Percentiles rank a stretch among this genome's conserved stretches.
phyloP scores from a whole-genome alignment of 2,888 invertebrate genomes.

The Limnephilus lunatus region DNA sequence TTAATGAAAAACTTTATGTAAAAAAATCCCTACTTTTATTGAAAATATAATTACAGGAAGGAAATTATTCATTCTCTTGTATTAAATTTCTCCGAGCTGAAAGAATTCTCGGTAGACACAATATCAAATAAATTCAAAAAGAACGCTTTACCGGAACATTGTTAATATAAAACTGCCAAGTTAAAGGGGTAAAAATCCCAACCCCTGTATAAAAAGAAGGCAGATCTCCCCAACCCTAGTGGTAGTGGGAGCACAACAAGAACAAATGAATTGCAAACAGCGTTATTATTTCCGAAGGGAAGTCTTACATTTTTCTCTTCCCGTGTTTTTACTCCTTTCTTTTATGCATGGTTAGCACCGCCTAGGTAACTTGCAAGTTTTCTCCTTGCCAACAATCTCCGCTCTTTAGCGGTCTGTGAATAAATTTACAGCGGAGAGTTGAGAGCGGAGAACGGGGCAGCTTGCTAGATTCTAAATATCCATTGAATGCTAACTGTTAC shows the following conservation, averaged over 20 bases:
- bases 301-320: slow-evolving; percentile 78
- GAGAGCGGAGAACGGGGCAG: slow-evolving; percentile 73
- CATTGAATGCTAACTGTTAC: slow-evolving; percentile 52
- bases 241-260: slow-evolving; percentile 55
- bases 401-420: slow-evolving; percentile 67
- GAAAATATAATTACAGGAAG: slow-evolving; percentile 55
- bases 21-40: slow-evolving; percentile 38
- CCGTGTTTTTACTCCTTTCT: slow-evolving; percentile 76
- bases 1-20: background rate
- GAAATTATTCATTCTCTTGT: slow-evolving; percentile 58
- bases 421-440: slow-evolving; percentile 74
- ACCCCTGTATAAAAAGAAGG: slow-evolving; percentile 59
- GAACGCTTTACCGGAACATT: slow-evolving; percentile 63
- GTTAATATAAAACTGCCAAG: slow-evolving; percentile 64
- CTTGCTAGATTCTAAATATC: slow-evolving; percentile 54
- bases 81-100: slow-evolving; percentile 53
- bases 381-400: slow-evolving; percentile 4
- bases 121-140: slow-evolving; percentile 66
- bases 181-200: slow-evolving; percentile 61
- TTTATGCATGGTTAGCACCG: slow-evolving; percentile 76
- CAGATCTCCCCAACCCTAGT: slow-evolving; percentile 53
- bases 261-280: slow-evolving; percentile 79
- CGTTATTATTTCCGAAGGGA: slow-evolving; percentile 79
- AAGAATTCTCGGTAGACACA: slow-evolving; percentile 59
- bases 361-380: slow-evolving; percentile 39